A percentile compares a stretch with the other conserved stretches of the same genome.
Conservation (phyloP, 2,797 vertebrate genomes). For the Eidolon dupreanum region DNA sequence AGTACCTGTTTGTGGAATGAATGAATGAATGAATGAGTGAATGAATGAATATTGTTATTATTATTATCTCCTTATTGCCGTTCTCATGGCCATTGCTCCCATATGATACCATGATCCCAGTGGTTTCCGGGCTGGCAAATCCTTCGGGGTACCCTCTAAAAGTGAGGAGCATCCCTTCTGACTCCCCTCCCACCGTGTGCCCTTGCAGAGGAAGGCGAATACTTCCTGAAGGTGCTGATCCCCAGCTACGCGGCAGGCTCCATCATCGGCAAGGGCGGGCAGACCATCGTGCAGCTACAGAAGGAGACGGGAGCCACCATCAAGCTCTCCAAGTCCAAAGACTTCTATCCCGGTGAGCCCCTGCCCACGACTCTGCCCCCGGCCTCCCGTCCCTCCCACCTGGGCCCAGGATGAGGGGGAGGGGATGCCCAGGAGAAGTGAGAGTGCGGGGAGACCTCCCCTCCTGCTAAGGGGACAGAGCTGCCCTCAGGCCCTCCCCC, state of each 20-base stretch:
- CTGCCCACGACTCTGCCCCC: background rate
- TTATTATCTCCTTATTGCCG: background rate
- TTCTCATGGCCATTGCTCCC: background rate
- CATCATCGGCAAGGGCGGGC: constrained; percentile 97
- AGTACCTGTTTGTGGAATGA: background rate
- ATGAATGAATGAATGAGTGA: background rate
- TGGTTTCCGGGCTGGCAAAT: background rate
- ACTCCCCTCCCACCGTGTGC: constrained; percentile 11
- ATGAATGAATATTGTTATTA: background rate
- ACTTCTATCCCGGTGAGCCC: constrained; percentile 96
- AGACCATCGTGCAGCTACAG: constrained; percentile 97
- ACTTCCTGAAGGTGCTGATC: constrained; percentile 98
- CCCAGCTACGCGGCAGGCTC: constrained; percentile 97
- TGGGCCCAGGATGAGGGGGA: background rate
- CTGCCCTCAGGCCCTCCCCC: background rate
- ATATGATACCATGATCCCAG: background rate
- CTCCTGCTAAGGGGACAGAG: background rate
- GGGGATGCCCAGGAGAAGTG: background rate
- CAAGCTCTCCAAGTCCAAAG: constrained; percentile 98
- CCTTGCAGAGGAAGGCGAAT: constrained; percentile 93
- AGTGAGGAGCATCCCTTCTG: background rate
- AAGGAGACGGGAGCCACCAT: constrained; percentile 97
- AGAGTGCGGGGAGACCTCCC: background rate
- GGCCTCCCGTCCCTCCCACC: background rate
- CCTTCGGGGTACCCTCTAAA: background rate